A percentile compares a stretch with the other conserved stretches of the same genome.
Evolutionary conservation across 2,888 invertebrate species (phyloP).

Genomic region (Microctonus aethiopoides): DNA sequence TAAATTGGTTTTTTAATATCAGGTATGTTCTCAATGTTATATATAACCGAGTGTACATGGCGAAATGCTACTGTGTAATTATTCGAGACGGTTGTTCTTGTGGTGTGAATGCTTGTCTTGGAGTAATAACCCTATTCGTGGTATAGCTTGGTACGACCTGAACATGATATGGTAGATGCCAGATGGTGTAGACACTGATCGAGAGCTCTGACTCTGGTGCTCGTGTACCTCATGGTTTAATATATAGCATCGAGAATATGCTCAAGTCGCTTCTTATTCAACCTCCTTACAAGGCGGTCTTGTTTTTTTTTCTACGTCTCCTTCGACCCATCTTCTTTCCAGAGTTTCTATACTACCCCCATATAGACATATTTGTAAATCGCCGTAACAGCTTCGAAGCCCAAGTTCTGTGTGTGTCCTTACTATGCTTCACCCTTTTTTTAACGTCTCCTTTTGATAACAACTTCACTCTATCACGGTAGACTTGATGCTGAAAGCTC

Average conservation of each 20-base stretch:
- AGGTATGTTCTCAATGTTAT: not conserved
- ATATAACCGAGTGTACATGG: not conserved
- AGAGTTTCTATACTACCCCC: slow-evolving; percentile 5
- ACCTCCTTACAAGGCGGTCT: slow-evolving; percentile 27
- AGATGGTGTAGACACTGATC: slow-evolving; percentile 34
- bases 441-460: slow-evolving; percentile 26
- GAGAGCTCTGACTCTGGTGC: slow-evolving; percentile 31
- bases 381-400: slow-evolving; percentile 9
- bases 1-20: not conserved
- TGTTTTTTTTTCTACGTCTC: slow-evolving; percentile 3
- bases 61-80: slow-evolving; percentile 7
- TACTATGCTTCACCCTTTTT: not conserved
- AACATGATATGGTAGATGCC: slow-evolving; percentile 31
- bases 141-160: slow-evolving; percentile 18
- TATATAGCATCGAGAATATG: slow-evolving; percentile 25
- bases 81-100: slow-evolving; percentile 32
- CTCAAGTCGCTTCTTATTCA: slow-evolving; percentile 24
- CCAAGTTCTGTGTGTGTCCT: not conserved
- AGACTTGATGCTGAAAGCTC: slow-evolving; percentile 22
- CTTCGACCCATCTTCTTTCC: slow-evolving; percentile 3
- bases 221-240: slow-evolving; percentile 33
- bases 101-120: slow-evolving; percentile 22
- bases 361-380: slow-evolving; percentile 6
- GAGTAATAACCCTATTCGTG: slow-evolving; percentile 27
- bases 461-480: slow-evolving; percentile 31